Percentiles rank a stretch among this genome's conserved stretches.
Evolutionary conservation across 2,113 vertebrate species (phyloP).

Genomic region (Bujurquina vittata): DNA sequence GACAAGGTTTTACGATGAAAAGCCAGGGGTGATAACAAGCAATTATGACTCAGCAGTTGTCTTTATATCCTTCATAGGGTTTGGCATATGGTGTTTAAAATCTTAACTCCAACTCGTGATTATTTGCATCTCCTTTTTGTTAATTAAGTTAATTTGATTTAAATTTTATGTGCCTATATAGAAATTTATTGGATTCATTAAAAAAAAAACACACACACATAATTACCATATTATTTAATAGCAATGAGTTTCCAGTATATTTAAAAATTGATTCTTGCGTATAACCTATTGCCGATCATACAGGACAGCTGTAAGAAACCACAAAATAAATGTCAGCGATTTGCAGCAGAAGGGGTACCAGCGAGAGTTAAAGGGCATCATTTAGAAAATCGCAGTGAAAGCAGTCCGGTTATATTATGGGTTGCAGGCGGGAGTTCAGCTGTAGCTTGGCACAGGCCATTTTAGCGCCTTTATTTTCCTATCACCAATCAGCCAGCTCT

Average conservation of each 20-base stretch:
- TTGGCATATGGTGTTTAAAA: background rate
- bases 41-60: background rate
- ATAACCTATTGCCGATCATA: rapidly evolving
- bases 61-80: background rate
- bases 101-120: background rate
- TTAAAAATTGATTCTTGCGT: background rate
- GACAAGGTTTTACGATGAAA: conserved; percentile 47
- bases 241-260: background rate
- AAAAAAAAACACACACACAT: background rate
- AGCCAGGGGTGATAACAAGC: conserved; percentile 24
- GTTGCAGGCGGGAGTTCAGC: background rate
- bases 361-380: background rate
- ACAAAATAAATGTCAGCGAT: background rate
- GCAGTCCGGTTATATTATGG: background rate
- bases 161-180: background rate
- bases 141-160: background rate
- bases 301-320: too few species aligned
- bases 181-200: background rate
- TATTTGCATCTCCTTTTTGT: rapidly evolving
- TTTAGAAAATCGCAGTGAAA: background rate
- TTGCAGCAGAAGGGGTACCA: background rate
- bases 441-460: background rate
- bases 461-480: background rate
- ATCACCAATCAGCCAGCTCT: background rate
- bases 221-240: background rate